Conservation (phyloP, 2,113 vertebrate species). For the Hippopotamus amphibius region DNA sequence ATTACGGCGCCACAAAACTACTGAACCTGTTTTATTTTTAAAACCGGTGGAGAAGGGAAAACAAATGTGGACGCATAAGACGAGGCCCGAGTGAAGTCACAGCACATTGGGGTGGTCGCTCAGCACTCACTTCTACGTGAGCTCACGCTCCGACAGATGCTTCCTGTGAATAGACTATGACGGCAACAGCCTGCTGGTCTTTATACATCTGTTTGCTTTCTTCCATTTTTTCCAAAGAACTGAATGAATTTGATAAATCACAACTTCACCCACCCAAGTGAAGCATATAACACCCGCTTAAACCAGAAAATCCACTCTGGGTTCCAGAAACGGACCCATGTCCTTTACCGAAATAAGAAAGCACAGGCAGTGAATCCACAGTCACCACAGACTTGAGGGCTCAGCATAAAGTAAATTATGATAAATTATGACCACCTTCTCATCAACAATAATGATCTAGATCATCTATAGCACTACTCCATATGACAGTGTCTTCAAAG, state of each 20-base stretch:
- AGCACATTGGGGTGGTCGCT: not conserved
- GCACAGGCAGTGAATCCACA: not conserved
- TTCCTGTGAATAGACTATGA: not conserved
- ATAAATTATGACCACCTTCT: not conserved
- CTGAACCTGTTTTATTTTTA: not conserved
- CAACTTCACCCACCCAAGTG: not conserved
- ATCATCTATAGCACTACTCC: not conserved
- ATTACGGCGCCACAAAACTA: not conserved
- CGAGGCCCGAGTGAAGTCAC: not conserved
- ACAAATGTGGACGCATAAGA: not conserved
- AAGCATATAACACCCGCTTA: not conserved
- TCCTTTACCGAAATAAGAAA: not conserved
- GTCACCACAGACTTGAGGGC: not conserved
- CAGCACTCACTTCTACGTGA: not conserved
- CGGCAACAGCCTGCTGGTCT: not conserved
- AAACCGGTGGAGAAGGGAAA: not conserved
- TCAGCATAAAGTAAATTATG: not conserved
- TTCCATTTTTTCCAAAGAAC: not conserved
- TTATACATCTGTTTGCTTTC: not conserved
- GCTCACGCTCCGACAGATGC: not conserved
- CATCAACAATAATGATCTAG: not conserved
- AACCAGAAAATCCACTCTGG: not conserved
- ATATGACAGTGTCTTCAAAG: not conserved
- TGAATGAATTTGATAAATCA: constrained; percentile 4
- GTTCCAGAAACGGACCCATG: not conserved